Conservation (phyloP, 2,888 invertebrate species). For the Eurytoma adleriae region DNA sequence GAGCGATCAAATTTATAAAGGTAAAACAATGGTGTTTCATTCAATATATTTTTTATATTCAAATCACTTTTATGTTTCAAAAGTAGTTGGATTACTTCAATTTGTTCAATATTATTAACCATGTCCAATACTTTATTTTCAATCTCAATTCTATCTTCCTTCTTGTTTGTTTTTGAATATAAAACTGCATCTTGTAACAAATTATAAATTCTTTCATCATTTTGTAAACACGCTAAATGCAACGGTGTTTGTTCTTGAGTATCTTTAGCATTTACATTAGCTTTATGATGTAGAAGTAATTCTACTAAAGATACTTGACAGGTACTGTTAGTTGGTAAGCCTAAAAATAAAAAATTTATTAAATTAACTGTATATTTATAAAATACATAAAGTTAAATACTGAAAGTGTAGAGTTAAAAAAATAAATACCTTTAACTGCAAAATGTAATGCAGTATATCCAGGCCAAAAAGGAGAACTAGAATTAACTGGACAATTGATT, state of each 20-base stretch:
- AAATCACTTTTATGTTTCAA: conserved; percentile 41
- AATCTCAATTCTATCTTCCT: not conserved
- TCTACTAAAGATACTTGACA: conserved; percentile 29
- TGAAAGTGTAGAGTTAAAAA: not conserved
- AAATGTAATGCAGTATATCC: conserved; percentile 52
- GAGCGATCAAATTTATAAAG: conserved; percentile 34
- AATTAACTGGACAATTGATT: conserved; percentile 34
- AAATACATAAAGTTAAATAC: not conserved
- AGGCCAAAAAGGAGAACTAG: conserved; percentile 23
- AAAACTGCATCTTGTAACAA: conserved; percentile 14
- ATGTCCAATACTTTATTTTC: conserved; percentile 5
- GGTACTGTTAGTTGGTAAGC: not conserved
- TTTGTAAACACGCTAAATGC: conserved; percentile 48
- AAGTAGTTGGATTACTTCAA: conserved; percentile 45
- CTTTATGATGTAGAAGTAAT: conserved; percentile 35
- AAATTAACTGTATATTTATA: not conserved
- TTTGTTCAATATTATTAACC: conserved; percentile 24
- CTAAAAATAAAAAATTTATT: conserved; percentile 35
- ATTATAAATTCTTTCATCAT: conserved; percentile 32
- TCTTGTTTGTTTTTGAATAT: not conserved
- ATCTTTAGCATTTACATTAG: conserved; percentile 44
- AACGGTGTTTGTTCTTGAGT: conserved; percentile 42
- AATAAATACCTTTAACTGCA: conserved; percentile 45
- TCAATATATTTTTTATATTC: conserved; percentile 36
- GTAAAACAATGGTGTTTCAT: conserved; percentile 49